phyloP scores from a whole-genome alignment of 2,113 vertebrate species.

The Epinephelus lanceolatus region DNA sequence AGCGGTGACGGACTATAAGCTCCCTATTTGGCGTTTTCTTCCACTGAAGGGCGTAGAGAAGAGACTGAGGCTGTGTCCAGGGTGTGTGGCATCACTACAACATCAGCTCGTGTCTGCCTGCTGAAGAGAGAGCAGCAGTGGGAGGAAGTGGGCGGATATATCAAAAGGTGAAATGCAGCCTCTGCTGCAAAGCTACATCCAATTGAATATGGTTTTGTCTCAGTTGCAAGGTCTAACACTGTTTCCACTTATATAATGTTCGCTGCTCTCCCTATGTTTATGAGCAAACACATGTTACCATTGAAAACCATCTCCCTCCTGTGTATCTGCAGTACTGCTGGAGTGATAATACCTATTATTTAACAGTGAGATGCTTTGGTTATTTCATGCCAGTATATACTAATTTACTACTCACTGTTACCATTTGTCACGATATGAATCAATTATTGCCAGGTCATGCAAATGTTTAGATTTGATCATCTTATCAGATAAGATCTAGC shows the following conservation, averaged over 20 bases:
- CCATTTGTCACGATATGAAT: not conserved
- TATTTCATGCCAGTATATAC: slow-evolving; percentile 7
- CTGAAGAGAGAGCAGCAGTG: slow-evolving; percentile 69
- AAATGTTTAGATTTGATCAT: not conserved
- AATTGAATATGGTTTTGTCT: slow-evolving; percentile 67
- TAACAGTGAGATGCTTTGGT: not conserved
- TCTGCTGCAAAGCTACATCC: slow-evolving; percentile 71
- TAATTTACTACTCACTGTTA: not conserved
- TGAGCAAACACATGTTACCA: slow-evolving; percentile 26
- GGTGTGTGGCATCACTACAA: slow-evolving; percentile 70
- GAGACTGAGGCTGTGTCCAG: slow-evolving; percentile 60
- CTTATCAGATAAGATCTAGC: not conserved
- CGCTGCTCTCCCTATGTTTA: slow-evolving; percentile 6
- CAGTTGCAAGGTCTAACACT: slow-evolving; percentile 60
- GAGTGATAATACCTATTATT: slow-evolving; percentile 6
- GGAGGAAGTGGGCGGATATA: slow-evolving; percentile 77
- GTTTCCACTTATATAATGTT: slow-evolving; percentile 66
- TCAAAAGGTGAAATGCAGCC: slow-evolving; percentile 79
- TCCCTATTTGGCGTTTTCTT: slow-evolving; percentile 67
- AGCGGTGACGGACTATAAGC: slow-evolving; percentile 57
- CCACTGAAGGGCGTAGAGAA: slow-evolving; percentile 53
- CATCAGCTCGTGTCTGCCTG: slow-evolving; percentile 73
- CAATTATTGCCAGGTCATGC: not conserved
- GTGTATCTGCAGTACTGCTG: slow-evolving; percentile 22
- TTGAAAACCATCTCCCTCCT: slow-evolving; percentile 15